phyloP scores from a whole-genome alignment of 2,797 vertebrate species.

The Chromobotia macracanthus region DNA sequence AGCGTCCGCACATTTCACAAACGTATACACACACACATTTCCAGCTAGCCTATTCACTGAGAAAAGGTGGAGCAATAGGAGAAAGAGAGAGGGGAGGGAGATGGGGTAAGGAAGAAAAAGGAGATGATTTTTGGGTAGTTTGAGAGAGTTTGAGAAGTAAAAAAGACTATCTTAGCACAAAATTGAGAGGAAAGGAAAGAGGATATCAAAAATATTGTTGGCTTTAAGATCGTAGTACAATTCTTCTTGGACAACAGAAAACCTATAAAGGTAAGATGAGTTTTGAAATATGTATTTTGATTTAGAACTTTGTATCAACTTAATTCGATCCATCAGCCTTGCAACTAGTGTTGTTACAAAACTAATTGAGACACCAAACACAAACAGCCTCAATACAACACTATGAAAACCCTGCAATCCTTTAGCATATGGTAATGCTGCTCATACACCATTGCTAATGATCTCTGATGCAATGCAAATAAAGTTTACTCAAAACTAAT shows the following conservation, averaged over 20 bases:
- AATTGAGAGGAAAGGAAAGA: slow-evolving; percentile 25
- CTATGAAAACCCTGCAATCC: slow-evolving; percentile 13
- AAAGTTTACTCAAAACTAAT: slow-evolving; percentile 9
- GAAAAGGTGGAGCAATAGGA: slow-evolving; percentile 45
- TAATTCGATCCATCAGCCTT: background rate
- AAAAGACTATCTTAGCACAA: slow-evolving; percentile 36
- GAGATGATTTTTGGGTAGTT: slow-evolving; percentile 60
- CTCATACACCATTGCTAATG: background rate
- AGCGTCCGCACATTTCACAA: slow-evolving; percentile 19
- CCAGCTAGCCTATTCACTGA: slow-evolving; percentile 23
- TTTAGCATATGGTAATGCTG: slow-evolving; percentile 1
- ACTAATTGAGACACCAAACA: background rate
- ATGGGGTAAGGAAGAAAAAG: slow-evolving; percentile 50
- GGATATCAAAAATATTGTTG: background rate
- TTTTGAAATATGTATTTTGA: background rate
- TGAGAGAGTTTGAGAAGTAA: slow-evolving; percentile 53
- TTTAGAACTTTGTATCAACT: background rate
- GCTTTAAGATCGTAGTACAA: background rate
- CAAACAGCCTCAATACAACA: slow-evolving; percentile 12
- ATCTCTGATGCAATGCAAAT: background rate
- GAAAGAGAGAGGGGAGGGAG: slow-evolving; percentile 36
- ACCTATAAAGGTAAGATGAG: slow-evolving; percentile 37
- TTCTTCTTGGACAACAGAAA: background rate
- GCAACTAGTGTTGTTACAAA: background rate
- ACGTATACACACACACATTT: slow-evolving; percentile 16